Conservation (phyloP, 92 coral and sea anemone genomes). For the Epizoanthus rinbou region DNA sequence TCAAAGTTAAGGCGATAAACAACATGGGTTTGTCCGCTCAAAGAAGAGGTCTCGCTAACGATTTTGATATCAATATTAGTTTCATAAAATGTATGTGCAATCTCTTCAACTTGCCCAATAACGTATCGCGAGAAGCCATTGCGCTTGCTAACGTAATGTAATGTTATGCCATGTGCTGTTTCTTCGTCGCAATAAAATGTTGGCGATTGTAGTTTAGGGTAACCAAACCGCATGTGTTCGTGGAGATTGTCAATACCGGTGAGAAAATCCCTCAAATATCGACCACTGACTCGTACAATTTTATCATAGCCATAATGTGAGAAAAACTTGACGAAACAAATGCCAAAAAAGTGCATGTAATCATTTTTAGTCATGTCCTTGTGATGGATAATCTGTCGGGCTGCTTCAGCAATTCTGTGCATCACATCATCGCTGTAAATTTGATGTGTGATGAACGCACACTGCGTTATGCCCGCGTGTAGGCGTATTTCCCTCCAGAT, state of each 20-base stretch:
- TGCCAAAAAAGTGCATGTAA: slow-evolving; percentile 79
- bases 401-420: slow-evolving; percentile 71
- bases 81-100: slow-evolving; percentile 67
- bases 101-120: slow-evolving; percentile 76
- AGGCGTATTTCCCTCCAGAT: slow-evolving; percentile 66
- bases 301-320: slow-evolving; percentile 86
- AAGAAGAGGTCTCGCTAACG: slow-evolving; percentile 35
- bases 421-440: slow-evolving; percentile 72
- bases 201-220: slow-evolving; percentile 82
- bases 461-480: slow-evolving; percentile 56
- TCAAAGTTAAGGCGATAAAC: slow-evolving; percentile 64
- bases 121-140: slow-evolving; percentile 79
- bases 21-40: slow-evolving; percentile 37
- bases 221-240: slow-evolving; percentile 91
- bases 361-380: slow-evolving; percentile 71
- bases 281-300: slow-evolving; percentile 83
- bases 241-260: slow-evolving; percentile 85
- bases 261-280: slow-evolving; percentile 78
- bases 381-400: slow-evolving; percentile 55
- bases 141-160: slow-evolving; percentile 75
- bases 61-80: slow-evolving; percentile 65
- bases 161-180: slow-evolving; percentile 64
- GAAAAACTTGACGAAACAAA: slow-evolving; percentile 80
- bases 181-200: slow-evolving; percentile 87
- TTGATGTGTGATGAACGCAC: slow-evolving; percentile 70